phyloP scores from a whole-genome alignment of 2,113 vertebrate species.

The Chascanopsetta lugubris region DNA sequence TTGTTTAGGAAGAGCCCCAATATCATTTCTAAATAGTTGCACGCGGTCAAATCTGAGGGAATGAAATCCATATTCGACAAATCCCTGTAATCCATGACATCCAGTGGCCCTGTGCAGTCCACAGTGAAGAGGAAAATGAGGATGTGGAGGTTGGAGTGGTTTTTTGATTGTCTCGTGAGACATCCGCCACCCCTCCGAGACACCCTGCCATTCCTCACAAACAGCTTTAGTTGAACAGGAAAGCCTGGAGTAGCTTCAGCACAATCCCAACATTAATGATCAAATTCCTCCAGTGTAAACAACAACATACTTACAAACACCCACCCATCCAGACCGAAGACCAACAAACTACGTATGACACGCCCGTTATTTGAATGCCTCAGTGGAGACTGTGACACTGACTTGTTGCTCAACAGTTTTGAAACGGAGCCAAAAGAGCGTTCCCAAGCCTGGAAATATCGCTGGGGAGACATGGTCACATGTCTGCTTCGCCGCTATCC shows the following conservation, averaged over 20 bases:
- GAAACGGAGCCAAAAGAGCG: no score
- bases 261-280: no score
- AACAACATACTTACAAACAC: background rate
- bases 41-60: background rate
- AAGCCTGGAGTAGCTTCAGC: no score
- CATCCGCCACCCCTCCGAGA: no score
- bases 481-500: no score
- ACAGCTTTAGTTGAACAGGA: no score
- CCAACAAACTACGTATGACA: background rate
- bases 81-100: background rate
- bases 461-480: slow-evolving; percentile 39
- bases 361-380: slow-evolving; percentile 10
- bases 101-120: background rate
- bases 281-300: no score
- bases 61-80: background rate
- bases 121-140: background rate
- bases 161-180: no score
- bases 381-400: slow-evolving; percentile 21
- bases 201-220: no score
- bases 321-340: background rate
- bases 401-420: slow-evolving; percentile 12
- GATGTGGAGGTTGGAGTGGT: background rate
- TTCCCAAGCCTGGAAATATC: no score
- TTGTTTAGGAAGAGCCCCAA: no score
- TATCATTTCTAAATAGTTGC: background rate